Evolutionary conservation across 2,797 vertebrate species (phyloP).

Genomic region (Tamandua tetradactyla): DNA sequence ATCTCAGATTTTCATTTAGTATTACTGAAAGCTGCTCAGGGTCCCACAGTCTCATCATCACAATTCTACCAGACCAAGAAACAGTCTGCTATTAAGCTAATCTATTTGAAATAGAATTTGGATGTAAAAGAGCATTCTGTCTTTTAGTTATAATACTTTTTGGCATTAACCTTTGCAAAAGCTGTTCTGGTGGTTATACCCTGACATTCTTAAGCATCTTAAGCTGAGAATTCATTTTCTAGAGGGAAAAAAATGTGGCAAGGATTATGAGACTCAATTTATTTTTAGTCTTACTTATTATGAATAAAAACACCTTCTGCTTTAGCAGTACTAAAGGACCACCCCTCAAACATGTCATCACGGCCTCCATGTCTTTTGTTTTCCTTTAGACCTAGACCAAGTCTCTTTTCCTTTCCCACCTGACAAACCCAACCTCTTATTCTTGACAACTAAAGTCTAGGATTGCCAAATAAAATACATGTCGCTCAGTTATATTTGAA

Average conservation of each 20-base stretch:
- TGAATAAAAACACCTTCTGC: constrained; percentile 1
- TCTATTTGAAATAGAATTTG: background rate
- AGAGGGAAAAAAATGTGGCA: background rate
- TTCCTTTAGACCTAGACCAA: background rate
- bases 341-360: background rate
- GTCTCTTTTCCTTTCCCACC: background rate
- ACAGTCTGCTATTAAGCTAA: background rate
- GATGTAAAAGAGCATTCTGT: background rate
- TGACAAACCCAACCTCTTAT: background rate
- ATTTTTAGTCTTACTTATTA: constrained; percentile 16
- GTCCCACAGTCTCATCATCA: background rate
- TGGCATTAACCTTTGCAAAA: constrained; percentile 34
- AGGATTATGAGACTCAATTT: constrained; percentile 38
- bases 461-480: background rate
- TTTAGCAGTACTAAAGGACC: background rate
- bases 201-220: background rate
- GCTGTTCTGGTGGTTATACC: background rate
- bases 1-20: background rate
- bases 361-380: background rate
- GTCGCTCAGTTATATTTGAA: constrained; percentile 13
- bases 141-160: constrained; percentile 41
- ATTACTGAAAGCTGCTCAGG: background rate
- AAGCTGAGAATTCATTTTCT: constrained; percentile 52
- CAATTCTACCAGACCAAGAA: background rate
- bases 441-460: background rate